Evolutionary conservation across 2,888 invertebrate genomes (phyloP).

Genomic region (Leptinotarsa juncta): DNA sequence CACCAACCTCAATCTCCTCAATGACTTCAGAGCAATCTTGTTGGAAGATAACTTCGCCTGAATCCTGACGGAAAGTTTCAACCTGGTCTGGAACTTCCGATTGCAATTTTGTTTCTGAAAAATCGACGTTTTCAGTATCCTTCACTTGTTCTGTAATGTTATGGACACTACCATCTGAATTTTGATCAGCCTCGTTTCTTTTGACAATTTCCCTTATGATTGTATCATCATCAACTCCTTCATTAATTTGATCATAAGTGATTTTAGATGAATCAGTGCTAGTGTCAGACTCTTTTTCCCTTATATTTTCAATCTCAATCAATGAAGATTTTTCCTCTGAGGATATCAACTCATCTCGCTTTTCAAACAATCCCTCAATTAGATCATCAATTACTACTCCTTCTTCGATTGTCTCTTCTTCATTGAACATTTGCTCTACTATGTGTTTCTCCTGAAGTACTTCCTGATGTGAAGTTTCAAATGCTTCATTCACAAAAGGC

Average conservation of each 20-base stretch:
- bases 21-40: neutral
- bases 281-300: neutral
- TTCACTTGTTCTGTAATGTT: neutral
- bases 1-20: neutral
- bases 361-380: neutral
- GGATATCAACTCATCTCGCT: neutral
- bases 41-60: neutral
- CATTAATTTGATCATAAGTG: neutral
- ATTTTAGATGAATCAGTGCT: neutral
- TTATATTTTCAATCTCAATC: neutral
- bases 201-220: neutral
- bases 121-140: neutral
- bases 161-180: neutral
- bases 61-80: neutral
- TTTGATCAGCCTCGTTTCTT: neutral
- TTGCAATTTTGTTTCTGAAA: neutral
- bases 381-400: neutral
- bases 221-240: neutral
- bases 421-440: neutral
- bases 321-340: neutral
- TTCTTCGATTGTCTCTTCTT: conserved; percentile 3
- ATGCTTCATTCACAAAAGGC: neutral
- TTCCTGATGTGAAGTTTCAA: neutral
- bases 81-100: neutral
- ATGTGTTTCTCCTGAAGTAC: neutral